A percentile compares a stretch with the other conserved stretches of the same genome.
Evolutionary conservation across 2,797 vertebrate genomes (phyloP).

Genomic region (Myotis pilosus): DNA sequence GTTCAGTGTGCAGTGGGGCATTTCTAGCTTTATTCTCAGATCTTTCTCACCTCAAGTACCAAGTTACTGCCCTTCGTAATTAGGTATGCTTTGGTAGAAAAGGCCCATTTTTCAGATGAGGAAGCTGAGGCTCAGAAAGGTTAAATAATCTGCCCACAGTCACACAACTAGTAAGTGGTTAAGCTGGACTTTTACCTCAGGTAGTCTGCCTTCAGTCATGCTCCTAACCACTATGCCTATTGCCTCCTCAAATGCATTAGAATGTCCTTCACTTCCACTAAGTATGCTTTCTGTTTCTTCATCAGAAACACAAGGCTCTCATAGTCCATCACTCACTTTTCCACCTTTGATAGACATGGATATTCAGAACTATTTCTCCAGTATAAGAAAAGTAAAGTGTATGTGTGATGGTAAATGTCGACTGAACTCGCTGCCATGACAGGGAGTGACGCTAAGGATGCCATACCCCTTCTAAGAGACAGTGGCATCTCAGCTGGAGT

Average conservation of each 20-base stretch:
- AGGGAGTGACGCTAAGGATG: neutral
- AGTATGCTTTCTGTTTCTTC: neutral
- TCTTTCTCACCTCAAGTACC: neutral
- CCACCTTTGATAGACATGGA: neutral
- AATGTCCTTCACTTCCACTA: neutral
- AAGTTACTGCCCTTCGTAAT: neutral
- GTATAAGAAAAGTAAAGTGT: neutral
- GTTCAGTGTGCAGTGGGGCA: neutral
- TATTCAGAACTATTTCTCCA: neutral
- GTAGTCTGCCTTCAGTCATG: neutral
- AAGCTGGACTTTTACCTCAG: neutral
- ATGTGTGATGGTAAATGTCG: neutral
- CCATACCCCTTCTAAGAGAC: neutral
- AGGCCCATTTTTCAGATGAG: neutral
- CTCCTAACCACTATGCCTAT: neutral
- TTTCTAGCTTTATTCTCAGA: conserved; percentile 8
- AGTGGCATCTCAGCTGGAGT: neutral
- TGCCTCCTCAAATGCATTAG: neutral
- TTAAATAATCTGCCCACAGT: neutral
- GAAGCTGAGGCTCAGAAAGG: conserved; percentile 10
- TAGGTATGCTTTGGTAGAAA: neutral
- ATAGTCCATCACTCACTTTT: neutral
- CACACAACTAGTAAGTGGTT: neutral
- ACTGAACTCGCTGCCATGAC: neutral
- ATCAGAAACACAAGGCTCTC: neutral